Percentiles rank a stretch among this genome's conserved stretches.
These are phyloP conservation scores for Suillia variegata DNA, from an alignment of 2,888 invertebrate species.

Conservation along the genomic window DNA sequence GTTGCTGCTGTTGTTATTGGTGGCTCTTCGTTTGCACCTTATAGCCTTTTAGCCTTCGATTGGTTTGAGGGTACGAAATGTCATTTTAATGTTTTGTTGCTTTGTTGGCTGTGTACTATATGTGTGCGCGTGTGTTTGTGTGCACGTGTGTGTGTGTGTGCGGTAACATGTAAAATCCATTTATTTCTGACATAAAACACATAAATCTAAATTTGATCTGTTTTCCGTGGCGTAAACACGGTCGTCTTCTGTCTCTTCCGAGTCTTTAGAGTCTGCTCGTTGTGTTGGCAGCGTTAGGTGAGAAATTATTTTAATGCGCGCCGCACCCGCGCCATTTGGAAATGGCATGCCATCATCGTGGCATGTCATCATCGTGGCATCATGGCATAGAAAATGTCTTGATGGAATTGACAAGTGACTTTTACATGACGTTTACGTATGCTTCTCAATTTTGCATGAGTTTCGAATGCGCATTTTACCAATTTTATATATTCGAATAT, in stretches of 20 bases:
- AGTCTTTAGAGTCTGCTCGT: no score
- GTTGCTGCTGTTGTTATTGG: not conserved
- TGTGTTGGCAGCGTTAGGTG: no score
- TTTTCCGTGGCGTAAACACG: not conserved
- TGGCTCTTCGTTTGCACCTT: not conserved
- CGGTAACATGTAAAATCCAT: conserved; percentile 37
- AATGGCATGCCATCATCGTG: not conserved
- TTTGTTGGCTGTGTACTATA: conserved; percentile 6
- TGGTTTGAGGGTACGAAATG: conserved; percentile 1
- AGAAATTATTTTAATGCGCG: not conserved
- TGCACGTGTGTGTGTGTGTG: no score
- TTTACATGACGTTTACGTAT: not conserved
- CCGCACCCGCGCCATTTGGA: not conserved
- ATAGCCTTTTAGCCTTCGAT: no score
- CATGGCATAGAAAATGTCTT: no score
- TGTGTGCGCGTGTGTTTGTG: conserved; percentile 22
- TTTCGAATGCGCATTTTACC: no score
- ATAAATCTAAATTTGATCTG: conserved; percentile 38
- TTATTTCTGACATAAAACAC: conserved; percentile 38
- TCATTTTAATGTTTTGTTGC: conserved; percentile 8
- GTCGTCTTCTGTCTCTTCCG: no score
- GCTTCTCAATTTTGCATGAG: not conserved
- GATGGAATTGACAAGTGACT: not conserved
- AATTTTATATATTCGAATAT: no score
- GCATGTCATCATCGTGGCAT: no score